These are phyloP conservation scores for Diploscapter pachys DNA, from an alignment of 1,140 invertebrate genomes.

Conservation along the genomic window DNA sequence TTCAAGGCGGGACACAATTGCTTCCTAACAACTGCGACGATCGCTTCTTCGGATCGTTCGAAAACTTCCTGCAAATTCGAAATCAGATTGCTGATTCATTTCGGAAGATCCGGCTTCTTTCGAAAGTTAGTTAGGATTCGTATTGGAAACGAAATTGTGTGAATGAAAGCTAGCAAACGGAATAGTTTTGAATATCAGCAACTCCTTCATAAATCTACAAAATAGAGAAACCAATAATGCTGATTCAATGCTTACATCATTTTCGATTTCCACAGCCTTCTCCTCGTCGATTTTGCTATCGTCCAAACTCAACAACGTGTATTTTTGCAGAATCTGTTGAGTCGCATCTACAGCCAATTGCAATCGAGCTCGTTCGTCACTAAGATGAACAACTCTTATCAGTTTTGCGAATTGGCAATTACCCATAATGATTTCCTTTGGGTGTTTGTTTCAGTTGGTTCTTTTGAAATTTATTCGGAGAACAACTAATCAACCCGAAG, in stretches of 20 bases:
- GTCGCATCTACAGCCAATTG: conserved; percentile 83
- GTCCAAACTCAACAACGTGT: conserved; percentile 50
- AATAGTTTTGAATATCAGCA: no score
- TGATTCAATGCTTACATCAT: conserved; percentile 13
- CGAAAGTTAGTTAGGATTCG: no score
- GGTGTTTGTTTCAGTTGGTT: conserved; percentile 80
- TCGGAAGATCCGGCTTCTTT: no score
- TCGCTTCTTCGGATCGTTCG: conserved; percentile 68
- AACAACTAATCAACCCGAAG: conserved; percentile 82
- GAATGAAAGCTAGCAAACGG: no score
- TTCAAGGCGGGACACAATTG: conserved; percentile 80
- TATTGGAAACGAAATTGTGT: no score
- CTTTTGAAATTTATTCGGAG: conserved; percentile 69
- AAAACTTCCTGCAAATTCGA: conserved; percentile 60
- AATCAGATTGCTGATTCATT: no score
- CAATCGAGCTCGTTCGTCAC: conserved; percentile 82
- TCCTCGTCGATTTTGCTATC: conserved; percentile 7
- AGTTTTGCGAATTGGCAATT: conserved; percentile 47
- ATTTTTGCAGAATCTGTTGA: conserved; percentile 63
- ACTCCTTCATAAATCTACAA: no score
- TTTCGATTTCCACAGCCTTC: conserved; percentile 37
- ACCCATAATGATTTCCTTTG: conserved; percentile 86
- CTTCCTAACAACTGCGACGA: conserved; percentile 84
- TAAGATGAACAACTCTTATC: conserved; percentile 58
- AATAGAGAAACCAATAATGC: no score